Conservation (phyloP, 2,888 invertebrate genomes). For the Plagodis pulveraria region DNA sequence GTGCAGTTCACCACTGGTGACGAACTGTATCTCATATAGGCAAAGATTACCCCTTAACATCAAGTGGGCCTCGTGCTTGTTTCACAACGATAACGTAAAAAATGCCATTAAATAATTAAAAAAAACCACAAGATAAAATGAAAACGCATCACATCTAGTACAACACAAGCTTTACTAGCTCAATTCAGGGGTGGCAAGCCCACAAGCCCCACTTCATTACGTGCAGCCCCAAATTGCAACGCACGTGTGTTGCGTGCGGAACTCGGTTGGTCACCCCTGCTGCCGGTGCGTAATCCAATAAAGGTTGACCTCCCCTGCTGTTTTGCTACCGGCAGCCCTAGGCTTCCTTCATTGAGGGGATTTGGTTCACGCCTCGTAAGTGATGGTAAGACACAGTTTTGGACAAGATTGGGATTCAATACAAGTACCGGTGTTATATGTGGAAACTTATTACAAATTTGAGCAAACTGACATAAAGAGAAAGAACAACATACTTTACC, state of each 20-base stretch:
- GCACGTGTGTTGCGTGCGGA: conserved; percentile 76
- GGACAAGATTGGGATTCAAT: neutral
- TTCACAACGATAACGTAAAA: too few relatives aligned
- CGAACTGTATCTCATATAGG: too few relatives aligned
- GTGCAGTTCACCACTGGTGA: too few relatives aligned
- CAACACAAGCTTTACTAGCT: conserved; percentile 34
- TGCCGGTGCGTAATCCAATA: conserved; percentile 53
- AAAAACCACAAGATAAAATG: neutral
- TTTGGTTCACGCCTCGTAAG: conserved; percentile 25
- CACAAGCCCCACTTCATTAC: conserved; percentile 78
- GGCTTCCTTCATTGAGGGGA: conserved; percentile 8
- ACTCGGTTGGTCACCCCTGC: conserved; percentile 70
- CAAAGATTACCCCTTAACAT: too few relatives aligned
- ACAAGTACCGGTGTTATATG: neutral
- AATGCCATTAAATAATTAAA: too few relatives aligned
- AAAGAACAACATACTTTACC: too few relatives aligned
- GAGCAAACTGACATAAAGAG: too few relatives aligned
- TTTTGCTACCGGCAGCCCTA: conserved; percentile 33
- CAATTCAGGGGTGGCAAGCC: conserved; percentile 65
- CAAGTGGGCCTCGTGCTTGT: too few relatives aligned
- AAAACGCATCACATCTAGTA: conserved; percentile 3
- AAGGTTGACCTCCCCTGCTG: conserved; percentile 55
- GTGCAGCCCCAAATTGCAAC: conserved; percentile 65
- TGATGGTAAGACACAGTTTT: conserved; percentile 5
- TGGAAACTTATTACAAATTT: too few relatives aligned